Conservation (phyloP, 2,113 vertebrate genomes). For the Polypterus bichir region DNA sequence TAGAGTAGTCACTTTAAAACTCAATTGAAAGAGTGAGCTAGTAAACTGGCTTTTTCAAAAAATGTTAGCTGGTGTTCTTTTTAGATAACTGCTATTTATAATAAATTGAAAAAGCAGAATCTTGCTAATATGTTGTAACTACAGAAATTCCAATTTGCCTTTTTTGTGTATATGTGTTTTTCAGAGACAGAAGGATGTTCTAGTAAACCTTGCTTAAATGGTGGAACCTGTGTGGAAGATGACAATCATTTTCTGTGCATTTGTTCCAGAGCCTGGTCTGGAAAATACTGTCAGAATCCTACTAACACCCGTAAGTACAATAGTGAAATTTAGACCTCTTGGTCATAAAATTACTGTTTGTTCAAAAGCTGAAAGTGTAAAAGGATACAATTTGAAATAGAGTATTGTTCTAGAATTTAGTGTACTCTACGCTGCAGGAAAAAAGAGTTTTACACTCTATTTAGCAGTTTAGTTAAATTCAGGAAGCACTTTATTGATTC, state of each 20-base stretch:
- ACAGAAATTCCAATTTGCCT: not conserved
- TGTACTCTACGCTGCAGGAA: no score
- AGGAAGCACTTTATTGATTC: no score
- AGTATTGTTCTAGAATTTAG: no score
- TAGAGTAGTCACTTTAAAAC: no score
- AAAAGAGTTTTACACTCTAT: no score
- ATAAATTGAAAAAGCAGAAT: not conserved
- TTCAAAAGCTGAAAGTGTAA: no score
- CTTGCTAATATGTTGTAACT: not conserved
- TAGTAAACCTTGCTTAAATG: slow-evolving; percentile 59
- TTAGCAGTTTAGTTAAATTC: no score
- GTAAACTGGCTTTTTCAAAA: no score
- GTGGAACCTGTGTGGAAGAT: slow-evolving; percentile 61
- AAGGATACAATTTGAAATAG: no score
- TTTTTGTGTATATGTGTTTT: slow-evolving; percentile 17
- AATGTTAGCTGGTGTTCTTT: not conserved
- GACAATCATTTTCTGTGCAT: slow-evolving; percentile 56
- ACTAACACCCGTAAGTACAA: slow-evolving; percentile 50
- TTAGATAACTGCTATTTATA: not conserved
- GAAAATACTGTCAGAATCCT: slow-evolving; percentile 56
- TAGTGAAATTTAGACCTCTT: not conserved
- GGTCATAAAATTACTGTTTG: no score
- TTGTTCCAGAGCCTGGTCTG: slow-evolving; percentile 62
- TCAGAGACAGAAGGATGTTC: slow-evolving; percentile 60
- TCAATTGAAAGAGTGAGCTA: no score